Evolutionary conservation across 1,140 invertebrate genomes (phyloP), one percentile per base, ranked within the genome.

Genomic region (Anagrus nilaparvatae): DNA sequence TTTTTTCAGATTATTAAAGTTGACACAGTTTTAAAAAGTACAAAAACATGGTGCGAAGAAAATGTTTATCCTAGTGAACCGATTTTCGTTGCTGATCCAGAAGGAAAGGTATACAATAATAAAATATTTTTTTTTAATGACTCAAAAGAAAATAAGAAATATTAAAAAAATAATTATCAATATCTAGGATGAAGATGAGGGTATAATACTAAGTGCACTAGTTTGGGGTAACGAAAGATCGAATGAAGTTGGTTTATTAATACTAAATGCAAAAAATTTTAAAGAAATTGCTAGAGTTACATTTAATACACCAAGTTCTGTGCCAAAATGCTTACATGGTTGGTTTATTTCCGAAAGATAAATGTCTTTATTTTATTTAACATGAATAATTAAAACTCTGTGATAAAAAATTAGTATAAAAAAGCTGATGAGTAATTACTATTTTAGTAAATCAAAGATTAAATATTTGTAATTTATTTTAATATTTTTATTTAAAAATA

Each of bases 11-110:
- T 86, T 2, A 83, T 86, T 5, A 88, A 89, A 67, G 81, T 88
- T n/a, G 82, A 88, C 54, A 76, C 74, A 0, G 40, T 65, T 25
- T 75, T 55, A 1, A 82, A 82, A 50, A 76, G 72, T 1, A 67
- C 57, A n/a, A 65, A 72, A 47, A 80, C 73, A 1, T 91, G 84
- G 85, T 74, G 71, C 39, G 82, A 89, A 55, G 56, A 61, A 2
- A 74, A 81, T 41, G 74, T 78, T 38, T 89, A 84, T 59, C 85
- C 87, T 1, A 89, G 87, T 53, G 89, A 94, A 61, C 87, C 88
- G 0, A 78, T 93, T 41, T 93, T 92, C 61, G 78, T 92, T 9
- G 75, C 81, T 3, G 53, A 69, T 10, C 85, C 86, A 9, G 59
- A 78, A 43, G 67, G 76, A 13, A 69, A 75, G 65, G 83, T 83